Conservation (phyloP, 2,113 vertebrate genomes). For the Cephalopholis sonnerati region DNA sequence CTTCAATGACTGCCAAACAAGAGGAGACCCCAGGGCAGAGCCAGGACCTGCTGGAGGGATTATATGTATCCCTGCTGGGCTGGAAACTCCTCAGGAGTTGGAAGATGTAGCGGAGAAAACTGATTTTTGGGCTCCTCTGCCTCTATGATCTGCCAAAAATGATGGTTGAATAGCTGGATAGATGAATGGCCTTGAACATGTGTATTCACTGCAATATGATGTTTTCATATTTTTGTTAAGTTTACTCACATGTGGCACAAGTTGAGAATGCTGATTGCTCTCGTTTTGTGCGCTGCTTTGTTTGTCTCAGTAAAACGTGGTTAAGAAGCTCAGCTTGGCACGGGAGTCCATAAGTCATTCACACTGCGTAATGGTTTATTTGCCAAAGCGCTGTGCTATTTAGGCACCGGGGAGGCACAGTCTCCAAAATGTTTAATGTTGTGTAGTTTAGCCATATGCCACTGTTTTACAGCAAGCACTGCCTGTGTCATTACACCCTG, state of each 20-base stretch:
- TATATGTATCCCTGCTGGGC: constrained; percentile 8
- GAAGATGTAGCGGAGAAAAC: neutral
- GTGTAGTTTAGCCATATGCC: constrained; percentile 87
- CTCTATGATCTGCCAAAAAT: neutral
- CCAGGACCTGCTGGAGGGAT: neutral
- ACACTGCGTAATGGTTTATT: constrained; percentile 82
- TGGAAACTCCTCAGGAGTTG: neutral
- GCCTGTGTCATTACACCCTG: constrained; percentile 83
- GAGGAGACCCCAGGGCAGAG: neutral
- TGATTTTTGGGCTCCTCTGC: neutral
- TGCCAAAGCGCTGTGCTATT: constrained; percentile 82
- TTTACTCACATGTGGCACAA: neutral
- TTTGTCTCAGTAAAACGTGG: constrained; percentile 59
- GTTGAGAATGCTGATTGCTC: constrained; percentile 34
- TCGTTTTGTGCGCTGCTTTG: constrained; percentile 45
- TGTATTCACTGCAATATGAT: constrained; percentile 25
- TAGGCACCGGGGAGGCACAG: constrained; percentile 80
- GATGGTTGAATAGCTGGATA: neutral
- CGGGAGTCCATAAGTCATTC: constrained; percentile 74
- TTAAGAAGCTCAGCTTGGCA: constrained; percentile 60
- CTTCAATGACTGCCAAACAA: constrained; percentile 2
- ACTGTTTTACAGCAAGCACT: constrained; percentile 79
- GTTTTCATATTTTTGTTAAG: neutral
- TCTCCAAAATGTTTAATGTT: constrained; percentile 86
- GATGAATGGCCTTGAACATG: neutral